These are phyloP conservation scores for Triplophysa rosa DNA, from an alignment of 2,113 vertebrate species.

Conservation along the genomic window DNA sequence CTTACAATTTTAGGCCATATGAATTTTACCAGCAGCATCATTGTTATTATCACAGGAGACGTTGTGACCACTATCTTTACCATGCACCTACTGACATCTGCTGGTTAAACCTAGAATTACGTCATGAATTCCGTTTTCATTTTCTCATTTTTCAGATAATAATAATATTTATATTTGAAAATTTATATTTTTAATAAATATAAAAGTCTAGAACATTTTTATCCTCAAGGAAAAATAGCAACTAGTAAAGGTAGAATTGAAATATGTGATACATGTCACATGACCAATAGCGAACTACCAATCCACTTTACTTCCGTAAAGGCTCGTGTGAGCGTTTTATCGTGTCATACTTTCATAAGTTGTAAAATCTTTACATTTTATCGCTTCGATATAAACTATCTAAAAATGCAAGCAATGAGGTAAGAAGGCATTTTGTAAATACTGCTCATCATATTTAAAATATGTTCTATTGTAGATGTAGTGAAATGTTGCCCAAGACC, in stretches of 20 bases:
- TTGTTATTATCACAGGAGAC: too few relatives aligned
- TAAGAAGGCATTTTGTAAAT: neutral
- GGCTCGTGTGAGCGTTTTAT: neutral
- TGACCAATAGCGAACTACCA: neutral
- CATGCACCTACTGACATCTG: constrained; percentile 14
- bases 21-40: too few relatives aligned
- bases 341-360: neutral
- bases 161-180: neutral
- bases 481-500: neutral
- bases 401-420: constrained; percentile 14
- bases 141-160: neutral
- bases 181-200: neutral
- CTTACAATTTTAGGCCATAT: too few relatives aligned
- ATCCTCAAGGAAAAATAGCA: neutral
- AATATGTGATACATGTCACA: too few relatives aligned
- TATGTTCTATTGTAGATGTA: neutral
- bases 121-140: neutral
- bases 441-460: neutral
- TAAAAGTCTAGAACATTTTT: neutral
- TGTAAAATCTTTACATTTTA: neutral
- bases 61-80: neutral
- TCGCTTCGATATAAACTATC: neutral
- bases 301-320: neutral
- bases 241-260: neutral
- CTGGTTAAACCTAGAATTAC: neutral